Evolutionary conservation across 2,113 vertebrate genomes (phyloP).

Genomic region (Lycaon pictus): DNA sequence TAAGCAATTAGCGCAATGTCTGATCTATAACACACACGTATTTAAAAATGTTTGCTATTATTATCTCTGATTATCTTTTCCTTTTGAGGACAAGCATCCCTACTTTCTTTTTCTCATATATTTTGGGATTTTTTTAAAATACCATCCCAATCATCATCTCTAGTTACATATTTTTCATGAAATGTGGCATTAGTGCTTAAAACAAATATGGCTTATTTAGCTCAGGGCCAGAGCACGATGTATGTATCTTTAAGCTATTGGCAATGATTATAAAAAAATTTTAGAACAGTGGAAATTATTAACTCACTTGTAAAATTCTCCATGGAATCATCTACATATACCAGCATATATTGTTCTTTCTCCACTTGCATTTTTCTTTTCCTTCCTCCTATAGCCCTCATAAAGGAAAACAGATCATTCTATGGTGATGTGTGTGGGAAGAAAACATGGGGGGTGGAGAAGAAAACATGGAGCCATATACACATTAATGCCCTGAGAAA

Average conservation of each 20-base stretch:
- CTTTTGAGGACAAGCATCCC: background rate
- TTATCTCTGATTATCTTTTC: background rate
- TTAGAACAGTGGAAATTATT: conserved; percentile 5
- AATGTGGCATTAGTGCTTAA: background rate
- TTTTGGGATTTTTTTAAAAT: conserved; percentile 26
- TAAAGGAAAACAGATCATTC: background rate
- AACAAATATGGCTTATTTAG: conserved; percentile 12
- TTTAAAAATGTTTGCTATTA: background rate
- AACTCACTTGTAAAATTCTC: conserved; percentile 20
- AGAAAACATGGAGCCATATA: background rate
- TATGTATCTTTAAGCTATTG: background rate
- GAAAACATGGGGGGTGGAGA: background rate
- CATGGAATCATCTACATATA: background rate
- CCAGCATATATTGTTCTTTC: background rate
- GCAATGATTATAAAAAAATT: conserved; percentile 22
- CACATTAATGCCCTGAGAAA: background rate
- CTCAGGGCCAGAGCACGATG: background rate
- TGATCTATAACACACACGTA: background rate
- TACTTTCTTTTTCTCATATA: background rate
- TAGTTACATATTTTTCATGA: background rate
- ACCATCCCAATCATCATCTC: background rate
- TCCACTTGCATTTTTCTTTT: background rate
- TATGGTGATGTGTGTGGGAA: background rate
- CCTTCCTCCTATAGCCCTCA: background rate
- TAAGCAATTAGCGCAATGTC: background rate